Evolutionary conservation across 2,888 invertebrate genomes (phyloP).

Genomic region (Alcis repandata): DNA sequence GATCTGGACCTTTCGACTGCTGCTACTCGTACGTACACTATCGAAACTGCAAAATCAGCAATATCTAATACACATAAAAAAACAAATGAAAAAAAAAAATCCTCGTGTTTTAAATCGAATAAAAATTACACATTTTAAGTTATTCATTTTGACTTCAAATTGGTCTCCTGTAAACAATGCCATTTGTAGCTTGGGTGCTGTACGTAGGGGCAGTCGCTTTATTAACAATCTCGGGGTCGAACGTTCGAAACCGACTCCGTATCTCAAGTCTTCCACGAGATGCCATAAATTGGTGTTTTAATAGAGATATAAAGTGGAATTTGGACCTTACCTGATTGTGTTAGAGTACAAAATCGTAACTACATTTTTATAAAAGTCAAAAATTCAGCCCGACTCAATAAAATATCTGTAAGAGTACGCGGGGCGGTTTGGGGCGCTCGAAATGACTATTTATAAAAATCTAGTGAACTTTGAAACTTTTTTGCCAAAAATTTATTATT

Average conservation of each 20-base stretch:
- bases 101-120: no score
- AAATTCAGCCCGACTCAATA: no score
- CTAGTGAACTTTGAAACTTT: background rate
- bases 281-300: slow-evolving; percentile 48
- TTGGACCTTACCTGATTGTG: slow-evolving; percentile 42
- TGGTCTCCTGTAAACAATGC: no score
- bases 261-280: slow-evolving; percentile 58
- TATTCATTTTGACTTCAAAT: no score
- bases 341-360: slow-evolving; percentile 27
- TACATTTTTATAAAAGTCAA: background rate
- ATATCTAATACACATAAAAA: no score
- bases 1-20: background rate
- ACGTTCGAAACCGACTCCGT: slow-evolving; percentile 11
- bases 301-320: slow-evolving; percentile 34
- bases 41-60: no score
- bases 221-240: slow-evolving; percentile 9
- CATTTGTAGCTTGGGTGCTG: no score
- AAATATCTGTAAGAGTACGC: no score
- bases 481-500: background rate
- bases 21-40: no score
- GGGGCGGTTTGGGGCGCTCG: background rate
- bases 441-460: background rate
- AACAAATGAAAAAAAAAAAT: no score
- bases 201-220: no score
- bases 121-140: no score